Evolutionary conservation across 2,113 vertebrate species (phyloP).

Genomic region (Varanus komodoensis): DNA sequence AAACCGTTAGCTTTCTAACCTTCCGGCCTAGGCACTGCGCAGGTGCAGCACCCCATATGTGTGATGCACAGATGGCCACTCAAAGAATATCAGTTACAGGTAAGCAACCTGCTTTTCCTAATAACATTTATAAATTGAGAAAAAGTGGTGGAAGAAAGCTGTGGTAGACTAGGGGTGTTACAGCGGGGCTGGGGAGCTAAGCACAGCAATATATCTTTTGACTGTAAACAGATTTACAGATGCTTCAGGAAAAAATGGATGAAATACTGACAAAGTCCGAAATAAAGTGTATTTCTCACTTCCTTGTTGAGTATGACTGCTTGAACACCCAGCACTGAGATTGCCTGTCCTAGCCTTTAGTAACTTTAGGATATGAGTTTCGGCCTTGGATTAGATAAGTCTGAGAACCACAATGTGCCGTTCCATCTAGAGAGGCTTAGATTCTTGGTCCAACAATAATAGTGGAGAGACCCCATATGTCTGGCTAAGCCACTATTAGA

Average conservation of each 20-base stretch:
- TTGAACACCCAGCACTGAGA: neutral
- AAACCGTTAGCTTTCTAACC: too few species aligned
- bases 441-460: neutral
- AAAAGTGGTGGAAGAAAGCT: too few species aligned
- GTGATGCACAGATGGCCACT: too few species aligned
- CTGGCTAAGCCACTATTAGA: neutral
- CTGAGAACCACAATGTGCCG: neutral
- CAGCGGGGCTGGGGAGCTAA: too few species aligned
- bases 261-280: neutral
- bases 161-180: too few species aligned
- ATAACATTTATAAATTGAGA: too few species aligned
- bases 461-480: neutral
- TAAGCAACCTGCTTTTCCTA: too few species aligned
- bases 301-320: neutral
- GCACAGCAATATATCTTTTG: too few species aligned
- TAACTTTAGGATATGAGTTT: neutral
- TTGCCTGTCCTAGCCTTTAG: neutral
- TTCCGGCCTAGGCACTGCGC: too few species aligned
- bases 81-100: too few species aligned
- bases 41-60: too few species aligned
- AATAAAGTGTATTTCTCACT: neutral
- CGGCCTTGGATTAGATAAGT: neutral
- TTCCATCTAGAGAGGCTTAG: neutral
- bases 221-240: too few species aligned
- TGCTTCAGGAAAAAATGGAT: neutral